Evolutionary conservation across 1,140 invertebrate genomes (phyloP).

Genomic region (Myzus persicae): DNA sequence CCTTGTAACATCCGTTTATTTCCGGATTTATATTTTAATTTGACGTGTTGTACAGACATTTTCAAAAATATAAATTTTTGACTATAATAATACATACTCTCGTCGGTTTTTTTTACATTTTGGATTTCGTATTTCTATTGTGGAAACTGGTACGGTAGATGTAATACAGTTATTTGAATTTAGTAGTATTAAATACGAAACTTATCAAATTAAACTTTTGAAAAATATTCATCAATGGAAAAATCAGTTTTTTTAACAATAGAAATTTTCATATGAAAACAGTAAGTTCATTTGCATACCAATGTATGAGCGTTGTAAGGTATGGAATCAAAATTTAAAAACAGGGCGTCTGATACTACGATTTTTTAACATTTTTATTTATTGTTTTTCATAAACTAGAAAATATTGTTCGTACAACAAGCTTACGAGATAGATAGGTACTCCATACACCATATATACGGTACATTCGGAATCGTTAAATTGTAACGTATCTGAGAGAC

Average conservation of each 20-base stretch:
- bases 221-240: background rate
- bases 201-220: too few relatives aligned
- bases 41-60: background rate
- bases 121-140: background rate
- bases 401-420: background rate
- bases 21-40: too few relatives aligned
- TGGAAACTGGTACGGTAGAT: background rate
- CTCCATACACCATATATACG: too few relatives aligned
- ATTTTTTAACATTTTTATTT: background rate
- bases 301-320: background rate
- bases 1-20: too few relatives aligned
- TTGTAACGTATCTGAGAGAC: too few relatives aligned
- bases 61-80: too few relatives aligned
- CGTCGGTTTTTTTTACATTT: background rate
- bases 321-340: background rate
- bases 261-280: background rate
- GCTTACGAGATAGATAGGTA: too few relatives aligned
- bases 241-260: background rate
- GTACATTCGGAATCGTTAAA: too few relatives aligned
- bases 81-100: background rate
- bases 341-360: background rate
- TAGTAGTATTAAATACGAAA: too few relatives aligned
- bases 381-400: background rate
- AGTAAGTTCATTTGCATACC: background rate
- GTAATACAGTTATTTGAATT: background rate